Conservation (phyloP, 2,797 vertebrate genomes). For the Rousettus madagascariensis region DNA sequence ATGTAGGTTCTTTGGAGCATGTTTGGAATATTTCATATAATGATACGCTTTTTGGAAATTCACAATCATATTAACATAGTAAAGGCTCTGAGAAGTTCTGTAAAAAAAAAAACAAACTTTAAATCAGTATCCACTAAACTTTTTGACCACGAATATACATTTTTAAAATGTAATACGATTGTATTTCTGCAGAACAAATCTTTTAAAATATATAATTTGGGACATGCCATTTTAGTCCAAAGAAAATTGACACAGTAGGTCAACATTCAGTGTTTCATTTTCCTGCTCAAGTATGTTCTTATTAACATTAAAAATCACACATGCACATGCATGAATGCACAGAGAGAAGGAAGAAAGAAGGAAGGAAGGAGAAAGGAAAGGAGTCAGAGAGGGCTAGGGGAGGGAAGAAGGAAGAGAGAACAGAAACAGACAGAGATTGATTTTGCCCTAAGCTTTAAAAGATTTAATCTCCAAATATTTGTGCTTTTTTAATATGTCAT, state of each 20-base stretch:
- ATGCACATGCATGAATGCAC: not conserved
- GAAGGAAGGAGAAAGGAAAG: not conserved
- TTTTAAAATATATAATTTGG: not conserved
- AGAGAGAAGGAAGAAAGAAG: not conserved
- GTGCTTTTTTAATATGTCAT: not conserved
- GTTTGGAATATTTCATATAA: not conserved
- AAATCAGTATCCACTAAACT: not conserved
- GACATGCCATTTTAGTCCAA: not conserved
- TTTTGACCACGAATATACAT: not conserved
- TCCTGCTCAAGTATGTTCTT: not conserved
- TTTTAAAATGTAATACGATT: not conserved
- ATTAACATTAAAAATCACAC: not conserved
- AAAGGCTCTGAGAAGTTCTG: not conserved
- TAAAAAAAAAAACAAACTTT: not conserved
- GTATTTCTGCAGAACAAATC: not conserved
- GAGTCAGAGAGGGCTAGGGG: too few relatives aligned
- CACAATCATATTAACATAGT: not conserved
- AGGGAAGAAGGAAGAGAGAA: accelerated
- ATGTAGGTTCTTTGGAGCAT: not conserved
- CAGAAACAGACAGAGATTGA: not conserved
- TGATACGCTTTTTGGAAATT: not conserved
- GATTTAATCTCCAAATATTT: not conserved
- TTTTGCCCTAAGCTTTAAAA: not conserved
- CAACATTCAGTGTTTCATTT: not conserved
- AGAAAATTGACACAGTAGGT: not conserved